Percentiles rank a stretch among this genome's conserved stretches.
phyloP scores from a whole-genome alignment of 2,797 vertebrate species.

The Sciurus vulgaris region DNA sequence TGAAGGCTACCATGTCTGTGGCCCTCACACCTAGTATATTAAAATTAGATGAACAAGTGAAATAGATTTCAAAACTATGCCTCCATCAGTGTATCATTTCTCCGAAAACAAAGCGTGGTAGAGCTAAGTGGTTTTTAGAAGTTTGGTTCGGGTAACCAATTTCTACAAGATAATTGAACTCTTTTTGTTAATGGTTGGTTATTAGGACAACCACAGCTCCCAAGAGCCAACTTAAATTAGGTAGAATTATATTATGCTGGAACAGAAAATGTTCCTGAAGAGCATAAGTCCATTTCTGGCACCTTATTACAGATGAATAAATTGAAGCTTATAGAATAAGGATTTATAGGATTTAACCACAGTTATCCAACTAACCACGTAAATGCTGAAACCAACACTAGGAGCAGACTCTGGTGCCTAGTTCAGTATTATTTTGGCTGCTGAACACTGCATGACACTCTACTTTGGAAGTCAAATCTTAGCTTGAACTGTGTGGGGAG shows the following conservation, averaged over 20 bases:
- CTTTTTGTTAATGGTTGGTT: conserved; percentile 44
- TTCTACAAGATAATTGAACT: conserved; percentile 23
- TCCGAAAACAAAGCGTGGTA: background rate
- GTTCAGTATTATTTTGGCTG: background rate
- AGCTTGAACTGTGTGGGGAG: background rate
- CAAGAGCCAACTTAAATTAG: conserved; percentile 25
- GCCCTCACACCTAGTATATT: background rate
- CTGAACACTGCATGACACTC: background rate
- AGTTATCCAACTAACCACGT: background rate
- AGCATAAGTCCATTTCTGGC: conserved; percentile 2
- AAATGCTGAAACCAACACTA: background rate
- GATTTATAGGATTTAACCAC: background rate
- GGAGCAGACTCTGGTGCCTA: background rate
- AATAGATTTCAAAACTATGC: background rate
- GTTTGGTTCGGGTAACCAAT: conserved; percentile 30
- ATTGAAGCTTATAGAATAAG: background rate
- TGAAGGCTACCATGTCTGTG: background rate
- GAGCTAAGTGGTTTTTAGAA: background rate
- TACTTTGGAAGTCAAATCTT: conserved; percentile 48
- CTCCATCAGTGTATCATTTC: background rate
- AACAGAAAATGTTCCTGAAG: conserved; percentile 26
- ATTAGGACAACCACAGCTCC: conserved; percentile 11
- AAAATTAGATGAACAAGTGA: background rate
- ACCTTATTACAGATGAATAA: conserved; percentile 36
- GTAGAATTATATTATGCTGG: conserved; percentile 27